Evolutionary conservation across 2,797 vertebrate genomes (phyloP), one percentile per base, ranked within the genome.

Genomic region (Spinibarbus caldwelli): DNA sequence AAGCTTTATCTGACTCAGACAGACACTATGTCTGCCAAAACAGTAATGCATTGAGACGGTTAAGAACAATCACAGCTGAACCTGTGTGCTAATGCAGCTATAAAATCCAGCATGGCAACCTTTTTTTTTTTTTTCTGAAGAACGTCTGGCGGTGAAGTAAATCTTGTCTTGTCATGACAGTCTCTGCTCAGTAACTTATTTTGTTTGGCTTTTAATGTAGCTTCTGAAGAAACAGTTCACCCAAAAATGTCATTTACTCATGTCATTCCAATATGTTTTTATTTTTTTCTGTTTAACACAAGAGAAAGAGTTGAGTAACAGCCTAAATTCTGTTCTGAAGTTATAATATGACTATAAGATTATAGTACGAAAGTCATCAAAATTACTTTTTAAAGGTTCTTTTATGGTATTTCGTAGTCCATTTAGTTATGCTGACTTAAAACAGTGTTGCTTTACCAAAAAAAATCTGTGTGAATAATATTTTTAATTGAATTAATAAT

Each of bases 1-100:
- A 89, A 49, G 34, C 78, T 73, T 83, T 85, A 80, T 83, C 87
- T 80, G 38, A 66, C 64, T 29, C 23, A 41, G 43, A 36, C 23
- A 87, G 84, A 82, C 29, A 34, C 29, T 52, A 34, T 77, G 38
- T 66, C 73, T 85, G 79, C 68, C 49, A 71, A 41, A 72, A 52
- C 52, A 43, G 34, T 36, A 41, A 76, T 80, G 36, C 4, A 2
- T 47, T 38, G 34, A 52, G 80, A 78, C 17, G n/a, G 75, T 17
- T 77, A 70, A 78, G 77, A 80, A 83, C 14, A 26, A 75, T 84
- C 31, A n/a, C 47, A 19, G 64, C 38, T 84, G 36, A 57, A 72
- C 82, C 11, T 2, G 15, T 82, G 66, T 26, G 59, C n/a, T 36
- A 29, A 14, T 54, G 59, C 67, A 85, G 78, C 78, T 52, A 19